Base-by-base conservation (phyloP, 2,113 vertebrate species). In the Neolamprologus devosi region DNA sequence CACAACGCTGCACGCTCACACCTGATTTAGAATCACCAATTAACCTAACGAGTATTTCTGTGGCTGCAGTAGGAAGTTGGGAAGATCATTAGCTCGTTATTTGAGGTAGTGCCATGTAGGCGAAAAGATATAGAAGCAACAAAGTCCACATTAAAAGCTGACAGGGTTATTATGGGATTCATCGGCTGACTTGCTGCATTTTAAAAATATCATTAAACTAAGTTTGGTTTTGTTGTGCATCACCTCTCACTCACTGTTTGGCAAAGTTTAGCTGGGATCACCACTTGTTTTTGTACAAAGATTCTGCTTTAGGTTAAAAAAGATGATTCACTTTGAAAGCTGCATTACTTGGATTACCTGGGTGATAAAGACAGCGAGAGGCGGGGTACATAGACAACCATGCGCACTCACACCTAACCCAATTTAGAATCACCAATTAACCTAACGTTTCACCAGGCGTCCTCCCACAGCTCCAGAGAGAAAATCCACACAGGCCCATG, bases 221-320 rank as follows among this genome's bases (percentile, higher is more conserved):
- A 70, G 13, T 26, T 70, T 70, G 37, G 21, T 70, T 70, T 16
- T 70, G 65, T 16, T 42, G 13, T 42, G 37, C 65, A 16, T 45
- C n/a, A 42, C 7, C 8, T 40, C 35, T 0, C 65, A 14, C 0
- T 23, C 63, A 13, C n/a, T 16, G 63, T 21, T 68, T 40, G 5
- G 21, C 21, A 1, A 26, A 3, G 13, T 70, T 70, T 23, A 16
- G 5, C 8, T 42, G n/a, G 5, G 8, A 23, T 1, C 13, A 70
- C 12, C 3, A 7, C 5, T 16, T 9, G 35, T 42, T 42, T 63
- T 16, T 0, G 0, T 16, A 42, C 37, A 42, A 42, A 42, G 8
- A 45, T 73, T 23, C 5, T 9, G 13, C 65, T 73, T 45, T 45
- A 26, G 21, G 8, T 10, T 26, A 26, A 26, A 70, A 42, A 23